Conservation (phyloP, 2,888 invertebrate genomes). For the Leuctra nigra region DNA sequence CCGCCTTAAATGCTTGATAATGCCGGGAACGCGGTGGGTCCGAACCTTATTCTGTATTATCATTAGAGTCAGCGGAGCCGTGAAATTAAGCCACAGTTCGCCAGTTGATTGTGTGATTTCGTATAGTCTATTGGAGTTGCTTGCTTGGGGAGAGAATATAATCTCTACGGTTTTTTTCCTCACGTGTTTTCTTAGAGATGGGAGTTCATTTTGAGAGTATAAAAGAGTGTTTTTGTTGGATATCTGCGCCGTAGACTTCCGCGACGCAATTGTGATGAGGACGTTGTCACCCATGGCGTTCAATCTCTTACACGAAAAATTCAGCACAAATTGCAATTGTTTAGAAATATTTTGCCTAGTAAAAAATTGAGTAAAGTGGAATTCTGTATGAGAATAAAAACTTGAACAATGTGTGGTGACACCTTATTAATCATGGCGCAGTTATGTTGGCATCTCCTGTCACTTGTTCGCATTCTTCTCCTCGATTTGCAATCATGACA, state of each 20-base stretch:
- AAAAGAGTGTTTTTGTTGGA: background rate
- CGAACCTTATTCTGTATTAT: background rate
- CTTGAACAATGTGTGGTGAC: no score
- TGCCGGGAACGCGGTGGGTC: background rate
- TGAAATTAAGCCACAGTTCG: conserved; percentile 5
- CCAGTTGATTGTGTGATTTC: conserved; percentile 4
- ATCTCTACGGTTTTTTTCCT: background rate
- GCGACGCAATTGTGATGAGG: no score
- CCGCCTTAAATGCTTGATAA: conserved; percentile 12
- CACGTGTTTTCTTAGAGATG: background rate
- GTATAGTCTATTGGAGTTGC: conserved; percentile 1
- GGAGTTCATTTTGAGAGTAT: conserved; percentile 7
- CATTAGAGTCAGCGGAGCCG: background rate
- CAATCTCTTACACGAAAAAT: no score
- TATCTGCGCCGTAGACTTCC: background rate
- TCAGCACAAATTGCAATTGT: no score
- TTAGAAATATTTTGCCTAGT: no score
- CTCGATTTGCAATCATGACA: no score
- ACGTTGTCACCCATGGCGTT: background rate
- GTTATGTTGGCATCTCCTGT: no score
- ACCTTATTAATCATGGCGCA: no score
- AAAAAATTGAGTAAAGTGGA: no score
- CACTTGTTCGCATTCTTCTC: no score
- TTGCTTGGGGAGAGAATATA: background rate
- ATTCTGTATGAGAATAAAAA: no score